Conservation (phyloP, 2,797 vertebrate genomes). For the Anisognathus igniventris region DNA sequence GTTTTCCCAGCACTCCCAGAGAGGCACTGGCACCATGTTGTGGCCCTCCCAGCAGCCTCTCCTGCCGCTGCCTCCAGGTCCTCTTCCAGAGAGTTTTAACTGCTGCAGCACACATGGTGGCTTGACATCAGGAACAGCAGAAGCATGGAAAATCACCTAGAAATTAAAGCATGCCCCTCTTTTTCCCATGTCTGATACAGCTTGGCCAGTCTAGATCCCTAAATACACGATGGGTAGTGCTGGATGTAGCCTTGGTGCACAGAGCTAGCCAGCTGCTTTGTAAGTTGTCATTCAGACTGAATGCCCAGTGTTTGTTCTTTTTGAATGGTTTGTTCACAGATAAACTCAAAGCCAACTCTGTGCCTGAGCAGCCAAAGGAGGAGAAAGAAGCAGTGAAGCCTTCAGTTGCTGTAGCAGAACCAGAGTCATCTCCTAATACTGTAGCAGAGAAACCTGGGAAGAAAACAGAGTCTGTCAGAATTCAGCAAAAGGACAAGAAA, state of each 20-base stretch:
- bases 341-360: conserved; percentile 74
- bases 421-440: conserved; percentile 24
- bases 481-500: conserved; percentile 68
- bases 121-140: background rate
- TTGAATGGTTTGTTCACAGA: conserved; percentile 30
- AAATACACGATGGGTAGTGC: no score
- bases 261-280: background rate
- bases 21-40: background rate
- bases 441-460: conserved; percentile 60
- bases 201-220: background rate
- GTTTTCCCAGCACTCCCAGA: background rate
- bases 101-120: background rate
- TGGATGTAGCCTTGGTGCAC: background rate
- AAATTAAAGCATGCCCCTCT: background rate
- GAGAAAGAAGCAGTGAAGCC: conserved; percentile 69
- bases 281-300: background rate
- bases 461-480: conserved; percentile 62
- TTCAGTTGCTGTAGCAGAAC: conserved; percentile 36
- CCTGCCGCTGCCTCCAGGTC: background rate
- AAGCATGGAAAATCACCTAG: background rate
- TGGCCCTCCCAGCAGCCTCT: background rate
- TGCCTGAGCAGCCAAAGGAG: conserved; percentile 78
- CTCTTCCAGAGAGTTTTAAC: background rate
- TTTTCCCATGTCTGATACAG: background rate
- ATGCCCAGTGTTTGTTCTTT: background rate